Conservation (phyloP, 2,888 invertebrate genomes). For the Macrophya alboannulata region DNA sequence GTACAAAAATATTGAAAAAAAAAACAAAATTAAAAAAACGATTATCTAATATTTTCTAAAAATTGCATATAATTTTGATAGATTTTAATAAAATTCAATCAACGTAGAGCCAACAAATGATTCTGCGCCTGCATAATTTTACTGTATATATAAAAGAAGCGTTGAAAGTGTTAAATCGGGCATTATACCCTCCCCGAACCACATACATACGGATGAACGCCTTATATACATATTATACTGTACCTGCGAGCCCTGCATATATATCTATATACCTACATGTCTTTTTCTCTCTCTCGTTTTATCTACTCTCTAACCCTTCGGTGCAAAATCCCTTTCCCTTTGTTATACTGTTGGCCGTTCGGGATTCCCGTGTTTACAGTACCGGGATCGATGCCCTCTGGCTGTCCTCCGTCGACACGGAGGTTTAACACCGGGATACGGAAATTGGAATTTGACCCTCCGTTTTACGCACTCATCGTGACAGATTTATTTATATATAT, state of each 20-base stretch:
- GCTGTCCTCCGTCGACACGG: conserved; percentile 18
- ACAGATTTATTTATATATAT: not conserved
- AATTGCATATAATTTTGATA: too few species aligned
- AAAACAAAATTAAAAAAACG: too few species aligned
- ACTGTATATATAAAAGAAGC: not conserved
- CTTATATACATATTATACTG: not conserved
- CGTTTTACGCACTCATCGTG: not conserved
- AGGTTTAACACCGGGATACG: conserved; percentile 41
- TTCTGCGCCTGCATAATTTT: not conserved
- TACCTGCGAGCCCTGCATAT: not conserved
- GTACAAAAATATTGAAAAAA: too few species aligned
- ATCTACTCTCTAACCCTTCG: conserved; percentile 31
- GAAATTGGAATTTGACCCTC: conserved; percentile 45
- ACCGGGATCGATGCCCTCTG: conserved; percentile 56
- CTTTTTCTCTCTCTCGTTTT: not conserved
- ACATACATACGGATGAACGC: not conserved
- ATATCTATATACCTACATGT: not conserved
- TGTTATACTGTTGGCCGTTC: conserved; percentile 15
- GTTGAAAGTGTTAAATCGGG: conserved; percentile 29
- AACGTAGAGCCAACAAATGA: not conserved
- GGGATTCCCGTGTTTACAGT: conserved; percentile 32
- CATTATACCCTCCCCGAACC: not conserved
- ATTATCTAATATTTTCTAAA: too few species aligned
- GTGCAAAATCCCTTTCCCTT: conserved; percentile 42
- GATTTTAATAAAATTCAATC: not conserved